Evolutionary conservation across 2,888 invertebrate genomes (phyloP).

Genomic region (Dusona sp.): DNA sequence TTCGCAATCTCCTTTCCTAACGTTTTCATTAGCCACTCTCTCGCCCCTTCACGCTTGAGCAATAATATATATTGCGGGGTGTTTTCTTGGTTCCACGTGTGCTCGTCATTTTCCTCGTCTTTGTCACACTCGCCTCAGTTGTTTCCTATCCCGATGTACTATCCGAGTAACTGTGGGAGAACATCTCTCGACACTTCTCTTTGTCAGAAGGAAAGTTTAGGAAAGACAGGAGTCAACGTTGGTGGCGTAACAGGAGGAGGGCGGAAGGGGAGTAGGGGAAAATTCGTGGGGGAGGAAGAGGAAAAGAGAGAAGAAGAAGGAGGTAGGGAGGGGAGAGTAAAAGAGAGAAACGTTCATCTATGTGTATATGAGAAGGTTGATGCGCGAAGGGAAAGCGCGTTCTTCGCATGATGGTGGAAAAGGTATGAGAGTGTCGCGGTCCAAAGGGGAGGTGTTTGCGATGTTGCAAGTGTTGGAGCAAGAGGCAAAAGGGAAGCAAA

Average conservation of each 20-base stretch:
- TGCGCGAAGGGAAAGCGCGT: slow-evolving; percentile 60
- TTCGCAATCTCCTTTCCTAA: too few species aligned
- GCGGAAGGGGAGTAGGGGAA: neutral
- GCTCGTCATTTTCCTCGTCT: neutral
- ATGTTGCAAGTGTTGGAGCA: neutral
- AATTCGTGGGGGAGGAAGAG: slow-evolving; percentile 34
- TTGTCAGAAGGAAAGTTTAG: slow-evolving; percentile 57
- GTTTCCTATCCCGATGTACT: slow-evolving; percentile 8
- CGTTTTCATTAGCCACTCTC: too few species aligned
- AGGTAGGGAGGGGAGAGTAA: slow-evolving; percentile 24
- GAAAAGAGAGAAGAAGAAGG: slow-evolving; percentile 38
- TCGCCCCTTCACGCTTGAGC: neutral
- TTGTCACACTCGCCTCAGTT: neutral
- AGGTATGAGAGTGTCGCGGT: slow-evolving; percentile 34
- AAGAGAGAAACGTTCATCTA: slow-evolving; percentile 23
- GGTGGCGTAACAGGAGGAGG: slow-evolving; percentile 21
- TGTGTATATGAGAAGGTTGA: slow-evolving; percentile 40
- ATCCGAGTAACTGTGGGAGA: slow-evolving; percentile 27
- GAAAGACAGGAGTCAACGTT: slow-evolving; percentile 48
- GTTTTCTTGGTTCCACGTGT: slow-evolving; percentile 6
- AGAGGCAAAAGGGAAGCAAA: slow-evolving; percentile 48
- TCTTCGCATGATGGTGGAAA: slow-evolving; percentile 35
- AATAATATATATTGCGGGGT: neutral
- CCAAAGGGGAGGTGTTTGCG: neutral
- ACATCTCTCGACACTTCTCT: slow-evolving; percentile 53